Conservation (phyloP, 2,113 vertebrate species). For the Pangasianodon hypophthalmus region DNA sequence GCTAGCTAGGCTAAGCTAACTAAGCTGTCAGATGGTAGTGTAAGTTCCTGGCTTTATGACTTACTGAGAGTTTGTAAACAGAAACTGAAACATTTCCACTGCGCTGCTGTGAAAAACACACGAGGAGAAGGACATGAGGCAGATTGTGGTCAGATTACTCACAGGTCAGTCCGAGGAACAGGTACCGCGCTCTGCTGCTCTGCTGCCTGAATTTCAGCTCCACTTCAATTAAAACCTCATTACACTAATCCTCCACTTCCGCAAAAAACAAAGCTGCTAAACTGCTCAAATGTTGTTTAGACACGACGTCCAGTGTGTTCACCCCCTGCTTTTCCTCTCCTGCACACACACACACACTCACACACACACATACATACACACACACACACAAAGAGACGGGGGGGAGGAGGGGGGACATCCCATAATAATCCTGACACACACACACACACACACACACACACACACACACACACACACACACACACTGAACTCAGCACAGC, state of each 20-base stretch:
- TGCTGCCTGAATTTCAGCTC: slow-evolving; percentile 22
- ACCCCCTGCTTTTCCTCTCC: slow-evolving; percentile 69
- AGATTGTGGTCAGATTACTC: slow-evolving; percentile 29
- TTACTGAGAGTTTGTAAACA: not conserved
- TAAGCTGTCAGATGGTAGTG: not conserved
- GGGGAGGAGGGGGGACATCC: slow-evolving; percentile 79
- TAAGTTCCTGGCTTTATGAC: not conserved
- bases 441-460: slow-evolving; percentile 58
- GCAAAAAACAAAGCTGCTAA: not conserved
- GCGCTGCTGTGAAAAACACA: not conserved
- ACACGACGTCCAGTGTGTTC: slow-evolving; percentile 68
- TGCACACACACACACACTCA: slow-evolving; percentile 58
- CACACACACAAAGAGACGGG: slow-evolving; percentile 78
- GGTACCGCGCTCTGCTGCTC: not conserved
- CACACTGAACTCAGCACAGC: slow-evolving; percentile 80
- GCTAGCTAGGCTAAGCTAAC: slow-evolving; percentile 11
- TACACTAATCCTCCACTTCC: slow-evolving; percentile 24
- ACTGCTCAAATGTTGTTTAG: slow-evolving; percentile 22
- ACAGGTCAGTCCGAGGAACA: slow-evolving; percentile 51
- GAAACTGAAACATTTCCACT: not conserved
- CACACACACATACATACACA: slow-evolving; percentile 57
- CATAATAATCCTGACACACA: slow-evolving; percentile 81
- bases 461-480: slow-evolving; percentile 53
- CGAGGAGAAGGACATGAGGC: not conserved
- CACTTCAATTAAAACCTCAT: not conserved